Conservation (phyloP, 2,113 vertebrate genomes). For the Strix uralensis region DNA sequence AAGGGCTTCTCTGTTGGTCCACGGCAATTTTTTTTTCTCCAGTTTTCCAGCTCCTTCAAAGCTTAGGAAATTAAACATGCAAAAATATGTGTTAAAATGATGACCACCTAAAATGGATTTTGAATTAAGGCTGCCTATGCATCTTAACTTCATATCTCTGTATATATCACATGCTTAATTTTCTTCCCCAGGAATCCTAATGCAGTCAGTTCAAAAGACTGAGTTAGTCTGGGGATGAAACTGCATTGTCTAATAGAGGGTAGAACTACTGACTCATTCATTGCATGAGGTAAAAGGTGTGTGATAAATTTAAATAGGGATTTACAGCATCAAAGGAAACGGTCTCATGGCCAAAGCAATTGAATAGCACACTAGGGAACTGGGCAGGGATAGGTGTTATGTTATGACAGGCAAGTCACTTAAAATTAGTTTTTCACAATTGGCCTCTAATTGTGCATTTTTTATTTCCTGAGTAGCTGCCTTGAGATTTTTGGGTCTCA, state of each 20-base stretch:
- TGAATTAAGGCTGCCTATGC: neutral
- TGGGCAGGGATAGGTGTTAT: neutral
- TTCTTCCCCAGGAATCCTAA: neutral
- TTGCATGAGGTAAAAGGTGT: constrained; percentile 15
- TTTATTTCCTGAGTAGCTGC: constrained; percentile 5
- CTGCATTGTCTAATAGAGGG: neutral
- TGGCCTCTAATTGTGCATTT: constrained; percentile 8
- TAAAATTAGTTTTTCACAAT: neutral
- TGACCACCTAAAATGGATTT: neutral
- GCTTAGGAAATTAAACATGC: neutral
- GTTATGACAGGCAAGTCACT: constrained; percentile 1
- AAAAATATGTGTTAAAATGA: neutral
- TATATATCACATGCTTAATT: neutral
- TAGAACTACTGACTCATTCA: neutral
- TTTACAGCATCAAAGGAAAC: constrained; percentile 31
- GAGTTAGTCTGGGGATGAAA: neutral
- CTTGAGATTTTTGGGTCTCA: neutral
- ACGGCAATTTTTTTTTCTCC: neutral
- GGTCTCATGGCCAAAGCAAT: neutral
- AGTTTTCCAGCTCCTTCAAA: constrained; percentile 19
- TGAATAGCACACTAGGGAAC: neutral
- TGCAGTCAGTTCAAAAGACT: neutral
- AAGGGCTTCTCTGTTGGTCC: neutral
- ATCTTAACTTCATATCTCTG: neutral
- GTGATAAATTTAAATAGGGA: neutral